phyloP scores from a whole-genome alignment of 2,797 vertebrate genomes.

The Mormyrus hasselquistii region DNA sequence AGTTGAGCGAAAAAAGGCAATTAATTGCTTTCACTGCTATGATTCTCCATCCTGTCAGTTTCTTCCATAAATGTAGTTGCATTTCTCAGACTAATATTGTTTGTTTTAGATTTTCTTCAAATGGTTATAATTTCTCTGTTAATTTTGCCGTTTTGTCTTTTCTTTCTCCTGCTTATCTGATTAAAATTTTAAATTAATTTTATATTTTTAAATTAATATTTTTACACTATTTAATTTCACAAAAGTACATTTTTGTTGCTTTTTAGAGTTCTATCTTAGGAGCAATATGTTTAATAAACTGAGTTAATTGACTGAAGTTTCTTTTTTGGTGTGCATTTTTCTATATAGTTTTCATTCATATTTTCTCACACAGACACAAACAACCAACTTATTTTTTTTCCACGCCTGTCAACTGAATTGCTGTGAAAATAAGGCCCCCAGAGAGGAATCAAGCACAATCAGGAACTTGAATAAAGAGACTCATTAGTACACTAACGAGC shows the following conservation, averaged over 20 bases:
- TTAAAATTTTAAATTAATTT: not conserved
- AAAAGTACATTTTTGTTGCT: not conserved
- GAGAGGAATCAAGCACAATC: conserved; percentile 2
- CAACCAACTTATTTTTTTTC: not conserved
- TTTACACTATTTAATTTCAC: not conserved
- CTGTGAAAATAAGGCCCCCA: not conserved
- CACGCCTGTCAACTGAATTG: not conserved
- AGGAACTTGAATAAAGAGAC: not conserved
- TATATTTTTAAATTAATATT: not conserved
- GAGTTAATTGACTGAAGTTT: not conserved
- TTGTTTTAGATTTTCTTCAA: not conserved
- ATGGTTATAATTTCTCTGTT: not conserved
- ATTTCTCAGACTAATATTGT: not conserved
- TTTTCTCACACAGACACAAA: not conserved
- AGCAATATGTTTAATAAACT: not conserved
- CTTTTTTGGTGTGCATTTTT: not conserved
- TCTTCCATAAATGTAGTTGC: not conserved
- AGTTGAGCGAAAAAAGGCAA: not conserved
- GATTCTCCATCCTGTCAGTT: not conserved
- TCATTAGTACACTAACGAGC: conserved; percentile 5
- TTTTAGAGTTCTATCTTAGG: too few relatives aligned
- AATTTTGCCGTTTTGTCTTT: not conserved
- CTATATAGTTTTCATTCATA: not conserved
- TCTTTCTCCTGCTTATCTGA: not conserved
- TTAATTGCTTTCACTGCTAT: not conserved